These are phyloP conservation scores for Brachylomia viminalis DNA, from an alignment of 2,888 invertebrate species.

Conservation along the genomic window DNA sequence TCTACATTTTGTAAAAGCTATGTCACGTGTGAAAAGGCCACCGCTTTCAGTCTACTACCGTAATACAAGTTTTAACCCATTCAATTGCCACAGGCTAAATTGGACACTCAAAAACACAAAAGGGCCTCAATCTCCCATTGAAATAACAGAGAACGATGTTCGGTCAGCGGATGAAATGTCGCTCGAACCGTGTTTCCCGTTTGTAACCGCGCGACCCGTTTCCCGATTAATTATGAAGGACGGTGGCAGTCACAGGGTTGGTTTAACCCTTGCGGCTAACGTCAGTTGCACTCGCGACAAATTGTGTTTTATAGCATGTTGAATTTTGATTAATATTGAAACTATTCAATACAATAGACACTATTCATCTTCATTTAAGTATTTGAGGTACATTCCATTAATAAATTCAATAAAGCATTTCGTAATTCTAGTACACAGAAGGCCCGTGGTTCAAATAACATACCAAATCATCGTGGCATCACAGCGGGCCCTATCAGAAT, in stretches of 20 bases:
- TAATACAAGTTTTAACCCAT: slow-evolving; percentile 59
- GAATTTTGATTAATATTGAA: slow-evolving; percentile 66
- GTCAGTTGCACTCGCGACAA: slow-evolving; percentile 71
- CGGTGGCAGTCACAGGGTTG: slow-evolving; percentile 66
- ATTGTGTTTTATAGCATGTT: slow-evolving; percentile 66
- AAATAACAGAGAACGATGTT: slow-evolving; percentile 71
- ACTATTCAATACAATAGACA: slow-evolving; percentile 51
- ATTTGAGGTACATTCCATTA: slow-evolving; percentile 17
- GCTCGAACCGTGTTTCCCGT: slow-evolving; percentile 66
- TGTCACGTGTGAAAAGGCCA: slow-evolving; percentile 47
- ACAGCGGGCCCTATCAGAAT: too few relatives aligned
- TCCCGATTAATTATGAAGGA: slow-evolving; percentile 77
- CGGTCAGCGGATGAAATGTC: slow-evolving; percentile 67
- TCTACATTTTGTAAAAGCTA: slow-evolving; percentile 21
- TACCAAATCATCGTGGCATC: too few relatives aligned
- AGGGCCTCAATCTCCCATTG: slow-evolving; percentile 64
- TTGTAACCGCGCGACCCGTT: slow-evolving; percentile 68
- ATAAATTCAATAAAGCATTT: background rate
- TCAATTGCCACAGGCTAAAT: slow-evolving; percentile 63
- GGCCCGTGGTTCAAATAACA: background rate
- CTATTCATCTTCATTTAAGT: slow-evolving; percentile 28
- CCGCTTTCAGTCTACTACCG: slow-evolving; percentile 41
- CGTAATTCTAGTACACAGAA: background rate
- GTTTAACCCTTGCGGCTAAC: slow-evolving; percentile 70
- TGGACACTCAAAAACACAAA: slow-evolving; percentile 70